These are phyloP conservation scores for Sinopyrophorus schimmeli DNA, from an alignment of 2,888 invertebrate species.

Conservation along the genomic window DNA sequence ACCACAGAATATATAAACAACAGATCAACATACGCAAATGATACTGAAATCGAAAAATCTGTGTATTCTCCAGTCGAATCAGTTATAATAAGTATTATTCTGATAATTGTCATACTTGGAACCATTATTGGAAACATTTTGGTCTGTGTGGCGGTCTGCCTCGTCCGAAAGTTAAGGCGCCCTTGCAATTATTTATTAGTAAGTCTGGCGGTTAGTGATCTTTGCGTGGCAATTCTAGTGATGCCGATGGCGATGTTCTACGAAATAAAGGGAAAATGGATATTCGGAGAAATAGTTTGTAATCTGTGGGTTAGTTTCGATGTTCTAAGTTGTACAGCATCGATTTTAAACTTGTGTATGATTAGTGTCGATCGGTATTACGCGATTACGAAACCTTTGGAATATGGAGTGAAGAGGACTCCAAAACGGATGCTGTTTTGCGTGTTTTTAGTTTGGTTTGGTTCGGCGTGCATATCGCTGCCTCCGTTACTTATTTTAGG, in stretches of 20 bases:
- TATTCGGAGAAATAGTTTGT: conserved; percentile 88
- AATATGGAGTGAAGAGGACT: conserved; percentile 93
- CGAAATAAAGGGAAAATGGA: conserved; percentile 92
- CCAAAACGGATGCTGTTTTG: conserved; percentile 88
- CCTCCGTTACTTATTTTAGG: conserved; percentile 89
- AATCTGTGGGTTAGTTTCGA: conserved; percentile 97
- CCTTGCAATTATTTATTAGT: conserved; percentile 92
- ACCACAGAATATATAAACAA: conserved; percentile 37
- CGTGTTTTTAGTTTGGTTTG: conserved; percentile 90
- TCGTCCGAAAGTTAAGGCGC: conserved; percentile 87
- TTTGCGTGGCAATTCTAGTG: conserved; percentile 92
- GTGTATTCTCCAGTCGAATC: conserved; percentile 54
- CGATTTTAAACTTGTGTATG: conserved; percentile 96
- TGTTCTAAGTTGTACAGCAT: conserved; percentile 97
- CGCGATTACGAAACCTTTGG: conserved; percentile 89
- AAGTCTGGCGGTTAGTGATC: conserved; percentile 93
- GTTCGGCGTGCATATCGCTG: conserved; percentile 90
- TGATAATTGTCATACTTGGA: conserved; percentile 75
- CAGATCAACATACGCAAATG: conserved; percentile 39
- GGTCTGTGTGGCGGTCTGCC: conserved; percentile 69
- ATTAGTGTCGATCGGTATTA: conserved; percentile 96
- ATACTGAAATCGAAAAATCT: conserved; percentile 38
- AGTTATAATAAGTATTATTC: conserved; percentile 71
- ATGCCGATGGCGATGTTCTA: conserved; percentile 97
- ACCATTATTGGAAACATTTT: conserved; percentile 88